Evolutionary conservation across 2,797 vertebrate genomes (phyloP), one percentile per base, ranked within the genome.

Genomic region (Todus mexicanus): DNA sequence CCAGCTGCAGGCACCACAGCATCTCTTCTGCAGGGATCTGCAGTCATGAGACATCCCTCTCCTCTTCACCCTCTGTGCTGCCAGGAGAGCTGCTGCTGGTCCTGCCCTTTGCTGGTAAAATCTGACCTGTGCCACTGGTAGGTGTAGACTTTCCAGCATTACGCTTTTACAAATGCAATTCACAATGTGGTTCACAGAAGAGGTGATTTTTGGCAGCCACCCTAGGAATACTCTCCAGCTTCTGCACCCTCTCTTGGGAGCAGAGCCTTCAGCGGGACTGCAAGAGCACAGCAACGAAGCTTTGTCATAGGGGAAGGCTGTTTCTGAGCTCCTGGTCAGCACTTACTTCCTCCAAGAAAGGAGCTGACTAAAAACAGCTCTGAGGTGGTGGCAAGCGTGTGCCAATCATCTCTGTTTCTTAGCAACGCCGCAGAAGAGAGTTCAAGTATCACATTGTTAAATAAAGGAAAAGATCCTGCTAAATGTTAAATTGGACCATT

Each of bases 221-320:
- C 37, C 40, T 26, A n/a, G 74, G 57, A 45, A 9, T 31, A 5
- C 3, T 26, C 73, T 81, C 59, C 37, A 40, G 47, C 77, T 78
- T 54, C 1, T 3, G 4, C 1, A 22, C 21, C 21, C 68, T 71
- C 68, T 68, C 33, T 40, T 19, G 79, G 61, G 45, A 89, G 27
- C n/a, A 38, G 27, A 73, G 66, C 63, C 42, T 22, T 26, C 4
- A 5, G 53, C 1, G 4, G 17, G 78, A 17, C 53, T 4, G 54
- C 40, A 27, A 0, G 0, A 72, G 63, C 3, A 1, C 37, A n/a
- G 71, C 2, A 11, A 31, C 2, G 2, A 15, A 33, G 26, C n/a
- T 16, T 33, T 35, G 13, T 13, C 37, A 1, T 6, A 21, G 0
- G 2, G 9, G 6, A 61, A n/a, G 23, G 60, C 38, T 27, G 3